Evolutionary conservation across 2,888 invertebrate genomes (phyloP), one percentile per base, ranked within the genome.

Genomic region (Odontothrips loti): DNA sequence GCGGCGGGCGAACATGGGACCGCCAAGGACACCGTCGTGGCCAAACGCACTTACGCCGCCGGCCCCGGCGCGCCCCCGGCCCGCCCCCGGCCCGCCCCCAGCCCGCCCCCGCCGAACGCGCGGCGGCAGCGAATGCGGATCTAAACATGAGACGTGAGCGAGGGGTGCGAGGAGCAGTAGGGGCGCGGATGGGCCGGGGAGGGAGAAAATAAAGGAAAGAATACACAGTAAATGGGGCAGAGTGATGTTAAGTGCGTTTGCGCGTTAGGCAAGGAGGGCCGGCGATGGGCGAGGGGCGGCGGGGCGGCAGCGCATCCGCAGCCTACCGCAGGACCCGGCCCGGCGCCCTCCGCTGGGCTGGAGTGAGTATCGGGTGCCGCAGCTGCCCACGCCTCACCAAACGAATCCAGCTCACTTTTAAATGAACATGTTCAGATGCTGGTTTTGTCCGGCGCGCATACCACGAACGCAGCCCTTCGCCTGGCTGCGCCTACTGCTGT

Each of bases 231-330:
- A 43, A 43, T 43, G 34, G 34, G 34, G 34, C 34, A 43, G 58
- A 58, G 58, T 17, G 58, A 58, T 58, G 58, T 58, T 58, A 58
- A 58, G 58, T 58, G 58, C 58, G 58, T 58, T 58, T 58, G 58
- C 58, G n/a, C 58, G 58, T 58, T 58, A 58, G 58, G 51, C 15
- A 20, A 12, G 51, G 51, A 12, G 20, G 51, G 51, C 15, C 51
- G 51, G 58, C 58, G 58, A 51, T 17, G 17, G 58, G 15, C 58
- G 58, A 11, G 6, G 58, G 17, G 58, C 51, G 51, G 51, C 51
- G 51, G 17, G 12, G 51, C 15, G 17, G 12, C 51, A 17, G 51
- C 51, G 51, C 51, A 51, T 51, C 51, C 51, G 15, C 51, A n/a
- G n/a, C 17, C 8, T 51, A 17, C 51, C 51, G 51, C 51, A 51